Percentiles rank a stretch among this genome's conserved stretches.
Evolutionary conservation across 2,113 vertebrate genomes (phyloP).

Genomic region (Ariopsis seemanni): DNA sequence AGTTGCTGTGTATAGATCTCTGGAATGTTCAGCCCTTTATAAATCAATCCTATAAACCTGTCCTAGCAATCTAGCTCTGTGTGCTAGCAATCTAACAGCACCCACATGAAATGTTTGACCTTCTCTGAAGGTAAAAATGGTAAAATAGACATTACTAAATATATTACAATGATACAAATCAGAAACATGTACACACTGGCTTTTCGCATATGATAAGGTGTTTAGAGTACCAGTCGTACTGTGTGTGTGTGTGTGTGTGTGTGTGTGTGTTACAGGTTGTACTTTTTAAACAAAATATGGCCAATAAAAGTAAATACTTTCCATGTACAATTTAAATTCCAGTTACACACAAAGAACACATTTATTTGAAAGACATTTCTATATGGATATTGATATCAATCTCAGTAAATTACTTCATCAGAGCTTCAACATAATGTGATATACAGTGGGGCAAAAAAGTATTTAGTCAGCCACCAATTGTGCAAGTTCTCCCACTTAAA

Average conservation of each 20-base stretch:
- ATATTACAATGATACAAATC: background rate
- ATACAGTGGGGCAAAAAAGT: no score
- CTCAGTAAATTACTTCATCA: background rate
- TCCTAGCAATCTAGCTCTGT: background rate
- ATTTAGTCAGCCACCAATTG: no score
- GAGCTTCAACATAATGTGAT: background rate
- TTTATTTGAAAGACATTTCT: background rate
- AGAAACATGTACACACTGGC: background rate
- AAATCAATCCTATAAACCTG: constrained; percentile 21
- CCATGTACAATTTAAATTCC: no score
- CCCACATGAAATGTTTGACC: background rate
- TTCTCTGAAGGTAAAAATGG: background rate
- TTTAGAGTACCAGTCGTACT: background rate
- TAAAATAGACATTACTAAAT: background rate
- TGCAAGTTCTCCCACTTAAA: no score
- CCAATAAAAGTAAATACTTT: background rate
- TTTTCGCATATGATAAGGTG: background rate
- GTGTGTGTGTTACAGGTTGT: background rate
- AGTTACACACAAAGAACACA: background rate
- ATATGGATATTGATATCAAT: background rate
- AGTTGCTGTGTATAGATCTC: constrained; percentile 18
- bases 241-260: no score
- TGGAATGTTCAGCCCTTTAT: constrained; percentile 34
- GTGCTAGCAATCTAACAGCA: background rate
- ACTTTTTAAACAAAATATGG: background rate